These are phyloP conservation scores for Amorpha juglandis DNA, from an alignment of 2,888 invertebrate genomes.

Conservation along the genomic window DNA sequence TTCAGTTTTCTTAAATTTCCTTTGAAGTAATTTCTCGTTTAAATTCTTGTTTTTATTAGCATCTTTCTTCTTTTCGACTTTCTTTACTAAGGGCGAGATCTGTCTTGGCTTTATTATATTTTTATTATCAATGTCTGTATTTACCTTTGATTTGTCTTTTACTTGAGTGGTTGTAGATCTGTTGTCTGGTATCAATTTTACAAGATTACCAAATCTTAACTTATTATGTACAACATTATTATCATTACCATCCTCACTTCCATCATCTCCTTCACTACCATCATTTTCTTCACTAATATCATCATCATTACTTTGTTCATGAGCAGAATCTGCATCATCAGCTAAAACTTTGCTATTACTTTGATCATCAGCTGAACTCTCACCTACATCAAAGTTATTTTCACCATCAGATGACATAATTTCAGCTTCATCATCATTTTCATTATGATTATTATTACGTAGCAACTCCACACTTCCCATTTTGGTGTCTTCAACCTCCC, in stretches of 20 bases:
- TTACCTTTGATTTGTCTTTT: slow-evolving; percentile 21
- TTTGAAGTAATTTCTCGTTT: slow-evolving; percentile 65
- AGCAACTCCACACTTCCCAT: slow-evolving; percentile 34
- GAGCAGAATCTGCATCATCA: slow-evolving; percentile 26
- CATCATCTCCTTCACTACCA: neutral
- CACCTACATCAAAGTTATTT: slow-evolving; percentile 29
- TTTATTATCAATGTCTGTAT: slow-evolving; percentile 15
- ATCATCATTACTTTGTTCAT: slow-evolving; percentile 20
- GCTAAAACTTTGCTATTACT: slow-evolving; percentile 25
- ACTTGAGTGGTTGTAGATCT: slow-evolving; percentile 27
- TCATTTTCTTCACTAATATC: neutral
- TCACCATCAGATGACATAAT: slow-evolving; percentile 1
- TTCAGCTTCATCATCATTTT: slow-evolving; percentile 27
- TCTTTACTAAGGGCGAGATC: slow-evolving; percentile 30
- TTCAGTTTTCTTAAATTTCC: slow-evolving; percentile 63
- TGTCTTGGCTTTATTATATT: slow-evolving; percentile 18
- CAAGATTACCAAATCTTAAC: neutral
- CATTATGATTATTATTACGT: slow-evolving; percentile 16
- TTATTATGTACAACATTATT: neutral
- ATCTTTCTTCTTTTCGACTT: slow-evolving; percentile 60
- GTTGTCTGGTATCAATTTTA: slow-evolving; percentile 23
- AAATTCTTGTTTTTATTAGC: slow-evolving; percentile 67
- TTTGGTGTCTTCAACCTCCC: slow-evolving; percentile 61
- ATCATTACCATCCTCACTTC: slow-evolving; percentile 10
- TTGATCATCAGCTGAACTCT: neutral